Base-by-base conservation (phyloP, 2,797 vertebrate species). In the Prionace glauca region DNA sequence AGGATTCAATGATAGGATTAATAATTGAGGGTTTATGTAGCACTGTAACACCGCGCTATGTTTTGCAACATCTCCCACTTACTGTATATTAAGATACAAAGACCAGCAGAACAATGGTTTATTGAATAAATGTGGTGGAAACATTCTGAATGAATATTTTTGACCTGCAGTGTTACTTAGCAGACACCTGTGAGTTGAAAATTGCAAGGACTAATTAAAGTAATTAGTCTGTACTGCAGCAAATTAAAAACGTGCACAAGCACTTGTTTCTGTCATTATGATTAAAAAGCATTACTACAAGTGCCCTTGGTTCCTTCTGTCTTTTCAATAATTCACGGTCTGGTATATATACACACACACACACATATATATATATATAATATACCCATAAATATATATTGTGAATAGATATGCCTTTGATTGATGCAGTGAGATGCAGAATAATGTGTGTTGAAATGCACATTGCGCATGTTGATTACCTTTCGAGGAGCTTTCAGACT, bases 371-470 rank as follows among this genome's bases (percentile, higher is more conserved):
- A 56, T 56, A 56, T 56, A 56, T 56, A 56, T 18, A 29, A 96
- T 95, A 96, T 3, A 56, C 5, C 3, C 5, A 56, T 56, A 56
- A 56, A 56, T 97, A 96, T 67, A 32, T 97, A 97, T 96, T 95
- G 95, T 96, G 96, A 97, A 96, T 95, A 96, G 96, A 96, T 97
- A 95, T 95, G 96, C 95, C 96, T 96, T 96, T 96, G 97, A 97
- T 97, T 97, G 97, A 97, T 98, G 96, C 95, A 96, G 96, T 96
- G 95, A 97, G 96, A 97, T 97, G 97, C 97, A 96, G 97, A 96
- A 97, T 96, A 97, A 97, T 96, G 96, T 96, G 96, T 71, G 41
- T 74, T 94, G 24, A 74, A 74, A 94, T 74, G 67, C 29, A 10
- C 45, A 45, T 29, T 72, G 24, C 16, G 74, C 4, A 32, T 56